Conservation (phyloP, 2,888 invertebrate species). For the Lasioglossum figueresi region DNA sequence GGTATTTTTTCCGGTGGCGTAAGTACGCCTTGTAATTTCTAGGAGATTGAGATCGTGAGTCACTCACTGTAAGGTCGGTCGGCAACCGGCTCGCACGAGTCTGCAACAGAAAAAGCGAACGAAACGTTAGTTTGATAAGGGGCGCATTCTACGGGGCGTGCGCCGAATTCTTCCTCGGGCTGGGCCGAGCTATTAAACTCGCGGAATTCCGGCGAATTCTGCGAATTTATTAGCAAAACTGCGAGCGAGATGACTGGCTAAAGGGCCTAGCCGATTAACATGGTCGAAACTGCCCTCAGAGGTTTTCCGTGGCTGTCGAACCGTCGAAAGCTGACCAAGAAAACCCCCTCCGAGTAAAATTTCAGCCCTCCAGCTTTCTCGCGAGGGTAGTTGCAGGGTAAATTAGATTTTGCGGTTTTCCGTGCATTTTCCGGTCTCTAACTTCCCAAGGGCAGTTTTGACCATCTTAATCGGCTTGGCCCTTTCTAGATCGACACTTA, state of each 20-base stretch:
- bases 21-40: slow-evolving; percentile 61
- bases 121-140: neutral
- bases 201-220: slow-evolving; percentile 21
- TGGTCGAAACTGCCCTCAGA: too few relatives aligned
- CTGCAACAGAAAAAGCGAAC: slow-evolving; percentile 76
- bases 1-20: slow-evolving; percentile 51
- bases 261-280: neutral
- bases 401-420: too few relatives aligned
- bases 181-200: slow-evolving; percentile 22
- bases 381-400: too few relatives aligned
- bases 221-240: neutral
- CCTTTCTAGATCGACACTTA: too few relatives aligned
- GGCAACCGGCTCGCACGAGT: slow-evolving; percentile 80
- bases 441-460: too few relatives aligned
- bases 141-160: neutral
- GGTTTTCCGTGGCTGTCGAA: too few relatives aligned
- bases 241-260: neutral
- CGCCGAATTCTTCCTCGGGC: slow-evolving; percentile 24
- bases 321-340: too few relatives aligned
- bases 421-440: too few relatives aligned
- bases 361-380: too few relatives aligned
- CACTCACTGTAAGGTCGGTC: slow-evolving; percentile 83
- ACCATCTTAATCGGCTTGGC: too few relatives aligned
- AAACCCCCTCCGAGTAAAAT: too few relatives aligned
- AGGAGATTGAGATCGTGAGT: slow-evolving; percentile 66